Percentiles rank a stretch among this genome's conserved stretches.
Conservation (phyloP, 2,113 vertebrate genomes). For the Sorex araneus region DNA sequence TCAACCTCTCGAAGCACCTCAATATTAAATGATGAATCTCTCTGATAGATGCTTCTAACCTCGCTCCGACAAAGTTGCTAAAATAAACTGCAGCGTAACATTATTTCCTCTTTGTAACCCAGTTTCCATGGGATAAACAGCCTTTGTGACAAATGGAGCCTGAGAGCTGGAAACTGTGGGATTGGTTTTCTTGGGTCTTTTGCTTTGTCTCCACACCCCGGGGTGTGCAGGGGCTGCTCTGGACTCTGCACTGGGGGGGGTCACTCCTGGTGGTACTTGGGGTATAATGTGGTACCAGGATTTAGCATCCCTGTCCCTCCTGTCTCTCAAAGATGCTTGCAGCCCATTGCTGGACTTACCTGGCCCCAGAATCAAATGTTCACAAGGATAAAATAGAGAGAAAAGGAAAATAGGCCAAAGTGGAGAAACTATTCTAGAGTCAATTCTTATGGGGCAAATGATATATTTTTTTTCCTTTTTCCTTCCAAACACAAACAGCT, state of each 20-base stretch:
- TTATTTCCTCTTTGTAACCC: not conserved
- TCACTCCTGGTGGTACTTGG: no score
- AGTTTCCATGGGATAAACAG: not conserved
- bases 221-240: no score
- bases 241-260: no score
- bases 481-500: not conserved
- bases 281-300: no score
- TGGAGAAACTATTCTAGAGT: not conserved
- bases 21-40: conserved; percentile 51
- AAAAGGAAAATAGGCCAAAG: not conserved
- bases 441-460: not conserved
- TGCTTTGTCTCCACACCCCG: no score
- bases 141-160: not conserved
- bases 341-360: no score
- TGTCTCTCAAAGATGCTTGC: no score
- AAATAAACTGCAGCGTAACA: not conserved
- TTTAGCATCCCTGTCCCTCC: no score
- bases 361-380: no score
- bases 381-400: no score
- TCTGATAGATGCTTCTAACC: not conserved
- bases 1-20: conserved; percentile 49
- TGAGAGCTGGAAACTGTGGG: not conserved
- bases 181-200: no score
- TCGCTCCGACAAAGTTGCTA: conserved; percentile 15
- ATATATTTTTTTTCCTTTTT: no score